phyloP scores from a whole-genome alignment of 2,888 invertebrate genomes.

The Alsophila aescularia region DNA sequence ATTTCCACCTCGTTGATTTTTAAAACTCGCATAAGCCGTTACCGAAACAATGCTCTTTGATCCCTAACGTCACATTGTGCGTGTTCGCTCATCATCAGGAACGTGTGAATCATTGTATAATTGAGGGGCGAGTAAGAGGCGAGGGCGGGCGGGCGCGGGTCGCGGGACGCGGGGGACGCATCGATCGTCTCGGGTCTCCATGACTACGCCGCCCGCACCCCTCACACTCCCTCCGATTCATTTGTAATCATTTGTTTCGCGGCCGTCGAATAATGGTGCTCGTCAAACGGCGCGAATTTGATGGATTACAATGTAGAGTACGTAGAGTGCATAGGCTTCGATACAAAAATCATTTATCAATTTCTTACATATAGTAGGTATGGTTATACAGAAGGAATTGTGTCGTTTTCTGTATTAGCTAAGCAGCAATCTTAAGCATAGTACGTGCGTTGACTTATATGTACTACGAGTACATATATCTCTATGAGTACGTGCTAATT shows the following conservation, averaged over 20 bases:
- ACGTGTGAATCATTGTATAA: conserved; percentile 82
- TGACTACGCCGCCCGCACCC: conserved; percentile 61
- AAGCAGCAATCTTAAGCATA: no score
- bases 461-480: no score
- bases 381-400: not conserved
- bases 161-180: conserved; percentile 48
- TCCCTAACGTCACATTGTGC: conserved; percentile 47
- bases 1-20: conserved; percentile 37
- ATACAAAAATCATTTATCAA: conserved; percentile 48
- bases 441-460: no score
- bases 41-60: conserved; percentile 40
- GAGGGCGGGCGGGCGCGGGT: conserved; percentile 51
- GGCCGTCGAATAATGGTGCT: conserved; percentile 75
- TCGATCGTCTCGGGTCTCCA: conserved; percentile 80
- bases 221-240: conserved; percentile 64
- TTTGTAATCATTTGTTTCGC: conserved; percentile 84
- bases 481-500: no score
- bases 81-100: conserved; percentile 54
- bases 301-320: conserved; percentile 62
- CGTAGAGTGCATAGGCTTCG: conserved; percentile 43
- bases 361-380: not conserved
- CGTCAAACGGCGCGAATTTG: conserved; percentile 75
- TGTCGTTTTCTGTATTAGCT: no score
- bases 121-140: conserved; percentile 61
- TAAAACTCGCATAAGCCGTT: conserved; percentile 27